Conservation (phyloP, 2,113 vertebrate species). For the Gymnocephalus cernua region DNA sequence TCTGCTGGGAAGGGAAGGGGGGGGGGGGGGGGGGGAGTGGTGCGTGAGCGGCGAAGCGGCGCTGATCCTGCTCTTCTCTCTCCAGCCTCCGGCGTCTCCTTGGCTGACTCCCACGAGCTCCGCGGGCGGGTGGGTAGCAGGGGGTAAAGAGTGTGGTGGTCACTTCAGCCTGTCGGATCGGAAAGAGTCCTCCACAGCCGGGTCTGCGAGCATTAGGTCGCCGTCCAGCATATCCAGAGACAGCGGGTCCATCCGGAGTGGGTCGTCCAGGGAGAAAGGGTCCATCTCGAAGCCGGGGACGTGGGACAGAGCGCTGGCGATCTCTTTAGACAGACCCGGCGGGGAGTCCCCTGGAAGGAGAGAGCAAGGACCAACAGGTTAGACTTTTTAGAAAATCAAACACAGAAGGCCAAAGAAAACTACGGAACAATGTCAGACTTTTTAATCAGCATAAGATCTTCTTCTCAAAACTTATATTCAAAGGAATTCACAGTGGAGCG, state of each 20-base stretch:
- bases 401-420: no score
- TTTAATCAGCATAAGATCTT: no score
- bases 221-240: constrained; percentile 93
- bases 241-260: constrained; percentile 89
- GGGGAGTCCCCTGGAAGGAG: constrained; percentile 84
- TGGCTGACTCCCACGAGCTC: no score
- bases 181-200: constrained; percentile 93
- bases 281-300: constrained; percentile 93
- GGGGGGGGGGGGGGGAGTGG: no score
- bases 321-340: constrained; percentile 92
- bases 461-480: no score
- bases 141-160: constrained; percentile 30
- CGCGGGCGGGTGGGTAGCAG: background rate
- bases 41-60: no score
- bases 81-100: no score
- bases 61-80: no score
- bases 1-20: no score
- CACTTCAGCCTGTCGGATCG: constrained; percentile 92
- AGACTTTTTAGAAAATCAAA: background rate
- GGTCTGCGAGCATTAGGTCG: constrained; percentile 91
- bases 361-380: background rate
- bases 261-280: constrained; percentile 87
- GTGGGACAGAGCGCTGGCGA: constrained; percentile 89
- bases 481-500: no score
- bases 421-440: no score